Evolutionary conservation across 2,113 vertebrate species (phyloP).

Genomic region (Turdus rufiventris): DNA sequence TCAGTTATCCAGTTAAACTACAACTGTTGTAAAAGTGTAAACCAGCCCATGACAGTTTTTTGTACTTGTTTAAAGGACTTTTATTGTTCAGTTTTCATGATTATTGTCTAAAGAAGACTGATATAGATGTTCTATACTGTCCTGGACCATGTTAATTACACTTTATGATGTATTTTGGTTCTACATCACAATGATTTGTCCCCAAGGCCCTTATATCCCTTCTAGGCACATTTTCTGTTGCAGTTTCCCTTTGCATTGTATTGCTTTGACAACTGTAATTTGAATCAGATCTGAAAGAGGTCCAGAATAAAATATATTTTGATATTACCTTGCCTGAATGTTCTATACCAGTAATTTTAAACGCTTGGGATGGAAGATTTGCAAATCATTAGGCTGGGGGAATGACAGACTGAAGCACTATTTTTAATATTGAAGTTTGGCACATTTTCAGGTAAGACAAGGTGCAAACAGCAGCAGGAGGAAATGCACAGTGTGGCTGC

Average conservation of each 20-base stretch:
- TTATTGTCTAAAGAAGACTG: constrained; percentile 86
- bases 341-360: constrained; percentile 63
- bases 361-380: constrained; percentile 11
- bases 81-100: constrained; percentile 94
- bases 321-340: constrained; percentile 87
- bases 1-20: constrained; percentile 81
- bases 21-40: constrained; percentile 82
- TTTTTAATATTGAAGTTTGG: constrained; percentile 31
- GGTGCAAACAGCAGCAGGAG: not conserved
- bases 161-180: constrained; percentile 84
- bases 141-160: constrained; percentile 89
- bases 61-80: constrained; percentile 93
- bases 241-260: constrained; percentile 90
- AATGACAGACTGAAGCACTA: not conserved
- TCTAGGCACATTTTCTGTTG: constrained; percentile 84
- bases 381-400: not conserved
- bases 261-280: constrained; percentile 98
- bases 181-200: constrained; percentile 83
- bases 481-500: not conserved
- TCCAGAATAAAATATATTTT: constrained; percentile 99
- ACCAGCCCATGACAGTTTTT: constrained; percentile 85
- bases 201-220: constrained; percentile 74
- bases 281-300: constrained; percentile 95
- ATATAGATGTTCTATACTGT: constrained; percentile 86
- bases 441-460: not conserved